Conservation (phyloP, 1,140 invertebrate species). For the Drosophila orosa region DNA sequence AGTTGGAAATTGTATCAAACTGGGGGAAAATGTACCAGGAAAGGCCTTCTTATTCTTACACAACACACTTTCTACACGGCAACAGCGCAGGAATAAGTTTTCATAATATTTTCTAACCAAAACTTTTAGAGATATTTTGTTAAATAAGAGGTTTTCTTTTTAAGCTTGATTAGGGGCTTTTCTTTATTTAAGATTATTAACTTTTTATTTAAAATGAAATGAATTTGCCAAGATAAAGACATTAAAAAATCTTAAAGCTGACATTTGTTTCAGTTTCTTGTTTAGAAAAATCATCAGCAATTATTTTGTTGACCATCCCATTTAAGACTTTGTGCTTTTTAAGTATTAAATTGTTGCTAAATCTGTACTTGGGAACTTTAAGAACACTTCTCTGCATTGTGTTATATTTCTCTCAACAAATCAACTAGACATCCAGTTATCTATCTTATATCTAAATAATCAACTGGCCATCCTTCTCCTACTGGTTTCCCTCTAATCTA, state of each 20-base stretch:
- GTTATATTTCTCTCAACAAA: too few species aligned
- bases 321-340: too few species aligned
- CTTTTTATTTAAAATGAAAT: background rate
- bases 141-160: background rate
- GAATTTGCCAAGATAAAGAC: too few species aligned
- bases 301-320: too few species aligned
- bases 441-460: background rate
- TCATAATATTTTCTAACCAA: background rate
- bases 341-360: too few species aligned
- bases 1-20: slow-evolving; percentile 2
- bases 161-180: too few species aligned
- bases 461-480: too few species aligned
- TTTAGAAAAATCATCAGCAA: fast-evolving
- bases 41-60: slow-evolving; percentile 7
- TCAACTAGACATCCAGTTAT: too few species aligned
- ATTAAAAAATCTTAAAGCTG: too few species aligned
- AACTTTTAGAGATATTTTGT: background rate
- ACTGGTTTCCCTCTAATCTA: fast-evolving
- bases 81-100: background rate
- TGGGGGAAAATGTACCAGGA: background rate
- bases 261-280: background rate
- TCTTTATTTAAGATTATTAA: background rate
- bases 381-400: too few species aligned
- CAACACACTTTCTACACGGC: slow-evolving; percentile 12
- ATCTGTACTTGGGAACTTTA: too few species aligned